phyloP scores from a whole-genome alignment of 1,140 invertebrate species.

The Drosophila leontia region DNA sequence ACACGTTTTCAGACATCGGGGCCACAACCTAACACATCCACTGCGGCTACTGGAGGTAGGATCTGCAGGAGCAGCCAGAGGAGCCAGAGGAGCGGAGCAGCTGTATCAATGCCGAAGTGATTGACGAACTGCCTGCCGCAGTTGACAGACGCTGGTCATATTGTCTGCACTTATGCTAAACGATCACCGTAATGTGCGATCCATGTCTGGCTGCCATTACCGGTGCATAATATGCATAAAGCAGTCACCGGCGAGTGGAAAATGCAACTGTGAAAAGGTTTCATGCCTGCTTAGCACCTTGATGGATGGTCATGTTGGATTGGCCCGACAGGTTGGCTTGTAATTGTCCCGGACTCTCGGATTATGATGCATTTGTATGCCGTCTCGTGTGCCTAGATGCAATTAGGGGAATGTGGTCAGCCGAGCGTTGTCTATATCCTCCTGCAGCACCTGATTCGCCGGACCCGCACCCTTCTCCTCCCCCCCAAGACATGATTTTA shows the following conservation, averaged over 20 bases:
- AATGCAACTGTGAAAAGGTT: slow-evolving; percentile 48
- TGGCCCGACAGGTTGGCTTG: slow-evolving; percentile 25
- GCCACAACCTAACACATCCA: slow-evolving; percentile 35
- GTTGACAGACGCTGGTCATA: slow-evolving; percentile 31
- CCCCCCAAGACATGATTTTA: not conserved
- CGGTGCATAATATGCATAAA: slow-evolving; percentile 43
- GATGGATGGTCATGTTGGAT: slow-evolving; percentile 40
- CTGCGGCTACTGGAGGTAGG: slow-evolving; percentile 15
- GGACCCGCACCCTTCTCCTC: not conserved
- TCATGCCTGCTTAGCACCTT: slow-evolving; percentile 48
- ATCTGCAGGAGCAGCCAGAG: not conserved
- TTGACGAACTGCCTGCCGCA: slow-evolving; percentile 36
- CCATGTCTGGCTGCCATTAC: slow-evolving; percentile 48
- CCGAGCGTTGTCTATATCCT: slow-evolving; percentile 21
- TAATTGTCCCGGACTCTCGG: slow-evolving; percentile 25
- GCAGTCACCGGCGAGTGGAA: slow-evolving; percentile 36
- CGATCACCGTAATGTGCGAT: slow-evolving; percentile 32
- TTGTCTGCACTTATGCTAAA: slow-evolving; percentile 51
- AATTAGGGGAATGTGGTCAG: slow-evolving; percentile 54
- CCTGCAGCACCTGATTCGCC: slow-evolving; percentile 17
- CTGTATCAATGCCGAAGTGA: slow-evolving; percentile 15
- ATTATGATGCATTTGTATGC: slow-evolving; percentile 53
- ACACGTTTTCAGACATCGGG: slow-evolving; percentile 40
- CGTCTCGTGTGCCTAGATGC: slow-evolving; percentile 24
- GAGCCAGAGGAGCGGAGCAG: not conserved